phyloP scores from a whole-genome alignment of 1,140 invertebrate genomes.

The Drosophila pachea region DNA sequence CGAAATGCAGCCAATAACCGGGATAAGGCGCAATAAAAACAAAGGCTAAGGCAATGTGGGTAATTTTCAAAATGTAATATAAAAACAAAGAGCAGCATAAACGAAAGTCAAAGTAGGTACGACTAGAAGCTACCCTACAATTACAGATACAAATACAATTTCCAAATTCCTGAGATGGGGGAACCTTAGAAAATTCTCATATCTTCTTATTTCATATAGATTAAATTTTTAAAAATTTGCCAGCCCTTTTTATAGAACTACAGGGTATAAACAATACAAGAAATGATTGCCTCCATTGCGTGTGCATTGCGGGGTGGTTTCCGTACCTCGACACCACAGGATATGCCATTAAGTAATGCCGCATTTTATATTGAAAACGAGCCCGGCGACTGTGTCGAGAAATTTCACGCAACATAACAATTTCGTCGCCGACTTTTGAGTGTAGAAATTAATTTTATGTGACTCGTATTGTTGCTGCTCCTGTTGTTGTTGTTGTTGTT shows the following conservation, averaged over 20 bases:
- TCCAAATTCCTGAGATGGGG: no score
- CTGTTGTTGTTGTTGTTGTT: slow-evolving; percentile 17
- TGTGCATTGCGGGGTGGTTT: slow-evolving; percentile 54
- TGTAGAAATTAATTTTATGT: slow-evolving; percentile 75
- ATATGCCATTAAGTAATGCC: slow-evolving; percentile 22
- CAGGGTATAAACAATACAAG: slow-evolving; percentile 9
- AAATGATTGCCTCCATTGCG: neutral
- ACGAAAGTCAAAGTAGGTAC: no score
- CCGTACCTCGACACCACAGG: slow-evolving; percentile 26
- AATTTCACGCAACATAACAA: slow-evolving; percentile 69
- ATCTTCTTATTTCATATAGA: no score
- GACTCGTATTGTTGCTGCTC: slow-evolving; percentile 13
- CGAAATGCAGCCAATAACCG: slow-evolving; percentile 58
- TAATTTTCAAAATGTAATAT: slow-evolving; percentile 62
- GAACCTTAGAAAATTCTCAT: no score
- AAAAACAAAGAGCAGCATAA: slow-evolving; percentile 3
- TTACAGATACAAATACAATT: no score
- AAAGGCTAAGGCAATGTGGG: slow-evolving; percentile 46
- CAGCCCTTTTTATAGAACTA: neutral
- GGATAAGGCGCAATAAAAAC: slow-evolving; percentile 30
- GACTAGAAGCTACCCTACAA: neutral
- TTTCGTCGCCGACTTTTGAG: slow-evolving; percentile 52
- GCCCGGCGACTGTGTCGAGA: slow-evolving; percentile 40
- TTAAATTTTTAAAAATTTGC: neutral
- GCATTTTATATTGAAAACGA: slow-evolving; percentile 27